Percentiles rank a stretch among this genome's conserved stretches.
phyloP scores from a whole-genome alignment of 2,113 vertebrate genomes.

The Donacobius atricapilla region DNA sequence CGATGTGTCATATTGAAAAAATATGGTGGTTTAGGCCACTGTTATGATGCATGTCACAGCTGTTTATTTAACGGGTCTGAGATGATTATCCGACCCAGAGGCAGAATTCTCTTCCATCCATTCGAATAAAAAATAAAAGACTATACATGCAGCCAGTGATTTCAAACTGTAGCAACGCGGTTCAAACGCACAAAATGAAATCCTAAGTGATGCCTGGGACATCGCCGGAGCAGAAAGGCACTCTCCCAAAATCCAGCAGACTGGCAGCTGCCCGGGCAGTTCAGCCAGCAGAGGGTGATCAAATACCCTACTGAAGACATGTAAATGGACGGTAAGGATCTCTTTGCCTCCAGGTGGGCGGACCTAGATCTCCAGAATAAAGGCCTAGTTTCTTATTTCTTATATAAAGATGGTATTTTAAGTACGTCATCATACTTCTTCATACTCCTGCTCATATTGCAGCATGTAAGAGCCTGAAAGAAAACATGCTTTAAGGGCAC shows the following conservation, averaged over 20 bases:
- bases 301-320: neutral
- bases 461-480: neutral
- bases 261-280: neutral
- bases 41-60: constrained; percentile 46
- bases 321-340: neutral
- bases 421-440: neutral
- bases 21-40: constrained; percentile 36
- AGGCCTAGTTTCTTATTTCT: neutral
- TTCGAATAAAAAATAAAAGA: neutral
- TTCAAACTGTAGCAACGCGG: neutral
- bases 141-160: neutral
- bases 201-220: neutral
- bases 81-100: constrained; percentile 22
- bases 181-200: neutral
- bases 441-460: neutral
- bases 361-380: neutral
- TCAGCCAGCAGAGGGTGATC: constrained; percentile 15
- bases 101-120: constrained; percentile 21
- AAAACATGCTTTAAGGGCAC: neutral
- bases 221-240: neutral
- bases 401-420: neutral
- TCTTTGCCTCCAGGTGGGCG: neutral
- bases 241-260: neutral
- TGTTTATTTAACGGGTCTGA: constrained; percentile 35
- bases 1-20: constrained; percentile 34